Evolutionary conservation across 1,140 invertebrate species (phyloP), one percentile per base, ranked within the genome.

Genomic region (Ruditapes philippinarum): DNA sequence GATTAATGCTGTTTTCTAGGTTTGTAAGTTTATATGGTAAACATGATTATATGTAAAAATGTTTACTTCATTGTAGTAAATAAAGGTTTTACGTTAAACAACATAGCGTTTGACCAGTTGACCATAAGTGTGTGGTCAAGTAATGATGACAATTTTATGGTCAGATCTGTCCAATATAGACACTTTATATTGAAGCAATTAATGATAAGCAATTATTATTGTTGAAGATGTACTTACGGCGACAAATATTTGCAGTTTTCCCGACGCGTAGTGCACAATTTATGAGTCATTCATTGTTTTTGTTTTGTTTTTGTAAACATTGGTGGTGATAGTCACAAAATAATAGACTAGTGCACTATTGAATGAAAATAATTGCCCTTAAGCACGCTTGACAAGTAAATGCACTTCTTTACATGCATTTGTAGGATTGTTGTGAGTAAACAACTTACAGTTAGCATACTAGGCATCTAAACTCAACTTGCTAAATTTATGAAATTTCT

Each of bases 111-210:
- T 70, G 33, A 31, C 65, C 14, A 45, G 42, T 45, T 7, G 5
- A 45, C 42, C 31, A 70, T 70, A 38, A 70, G 65, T 70, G 36
- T 36, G 65, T 70, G 65, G 65, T 70, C 65, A 70, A 38, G 11
- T 70, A 36, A 70, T 70, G 65, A 36, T 70, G 65, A n/a, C 22
- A 9, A 19, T 12, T 70, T 70, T 70, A 70, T 70, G 25, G 65
- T 38, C 7, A 1, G 33, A 70, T 70, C 65, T 40, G 65, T 70
- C 65, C 33, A 38, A 33, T 70, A 70, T 33, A 70, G 38, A 70
- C 65, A 22, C 36, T 14, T 38, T n/a, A n/a, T n/a, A n/a, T n/a
- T n/a, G n/a, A n/a, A n/a, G n/a, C n/a, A n/a, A n/a, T n/a, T n/a
- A n/a, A n/a, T n/a, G 1, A 36, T 22, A 33, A 28, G n/a, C 4